Conservation (phyloP, 2,888 invertebrate genomes). For the Amphipoea oculea region DNA sequence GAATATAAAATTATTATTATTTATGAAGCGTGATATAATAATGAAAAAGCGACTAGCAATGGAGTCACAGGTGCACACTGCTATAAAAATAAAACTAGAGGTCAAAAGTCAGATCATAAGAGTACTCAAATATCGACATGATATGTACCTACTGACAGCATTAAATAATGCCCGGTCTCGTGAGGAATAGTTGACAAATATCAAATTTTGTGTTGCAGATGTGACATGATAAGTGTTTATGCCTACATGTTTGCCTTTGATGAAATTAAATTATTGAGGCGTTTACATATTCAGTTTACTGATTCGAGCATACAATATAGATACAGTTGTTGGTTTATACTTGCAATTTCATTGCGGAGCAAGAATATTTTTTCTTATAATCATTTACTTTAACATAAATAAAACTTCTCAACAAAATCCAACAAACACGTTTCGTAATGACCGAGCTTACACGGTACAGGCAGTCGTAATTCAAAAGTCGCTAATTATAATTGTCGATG, state of each 20-base stretch:
- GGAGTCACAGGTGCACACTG: conserved; percentile 3
- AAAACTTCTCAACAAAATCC: background rate
- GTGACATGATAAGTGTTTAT: background rate
- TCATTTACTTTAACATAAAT: no score
- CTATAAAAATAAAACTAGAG: conserved; percentile 30
- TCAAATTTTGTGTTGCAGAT: conserved; percentile 3
- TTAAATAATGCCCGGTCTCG: background rate
- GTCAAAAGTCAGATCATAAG: conserved; percentile 32
- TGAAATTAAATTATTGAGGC: no score
- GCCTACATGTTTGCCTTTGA: background rate
- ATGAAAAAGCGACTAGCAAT: conserved; percentile 11
- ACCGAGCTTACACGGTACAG: background rate
- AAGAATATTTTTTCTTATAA: no score
- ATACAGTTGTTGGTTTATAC: no score
- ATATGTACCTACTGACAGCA: conserved; percentile 33
- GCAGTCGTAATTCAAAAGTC: background rate
- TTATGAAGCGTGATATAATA: no score
- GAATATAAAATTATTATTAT: no score
- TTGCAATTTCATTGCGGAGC: no score
- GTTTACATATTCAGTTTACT: background rate
- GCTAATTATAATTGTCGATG: background rate
- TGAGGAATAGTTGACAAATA: conserved; percentile 13
- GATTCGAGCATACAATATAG: no score
- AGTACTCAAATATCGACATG: conserved; percentile 15
- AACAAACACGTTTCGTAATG: background rate